Conservation (phyloP, 2,113 vertebrate genomes). For the Nesogale talazaci region DNA sequence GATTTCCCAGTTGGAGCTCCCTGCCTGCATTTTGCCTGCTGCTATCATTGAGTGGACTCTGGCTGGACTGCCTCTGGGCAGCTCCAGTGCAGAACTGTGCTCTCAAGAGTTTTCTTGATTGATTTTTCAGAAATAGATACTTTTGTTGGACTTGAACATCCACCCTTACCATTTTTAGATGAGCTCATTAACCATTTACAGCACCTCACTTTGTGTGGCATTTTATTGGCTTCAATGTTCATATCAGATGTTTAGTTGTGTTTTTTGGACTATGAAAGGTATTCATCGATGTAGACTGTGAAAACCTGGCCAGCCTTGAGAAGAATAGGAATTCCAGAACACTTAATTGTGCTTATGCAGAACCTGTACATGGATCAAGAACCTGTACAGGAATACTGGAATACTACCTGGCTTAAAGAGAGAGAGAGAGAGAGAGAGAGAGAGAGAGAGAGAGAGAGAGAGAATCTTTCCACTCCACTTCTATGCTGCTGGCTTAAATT, state of each 20-base stretch:
- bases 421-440: too few relatives aligned
- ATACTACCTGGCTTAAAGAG: too few relatives aligned
- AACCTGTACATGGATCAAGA: too few relatives aligned
- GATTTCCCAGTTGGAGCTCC: background rate
- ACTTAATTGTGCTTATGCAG: too few relatives aligned
- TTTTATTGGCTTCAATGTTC: conserved; percentile 36
- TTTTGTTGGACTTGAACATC: background rate
- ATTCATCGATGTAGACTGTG: too few relatives aligned
- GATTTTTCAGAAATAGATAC: background rate
- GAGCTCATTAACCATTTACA: background rate
- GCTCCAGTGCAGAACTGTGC: background rate
- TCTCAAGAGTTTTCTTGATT: background rate
- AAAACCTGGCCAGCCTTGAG: too few relatives aligned
- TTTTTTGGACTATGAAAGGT: too few relatives aligned
- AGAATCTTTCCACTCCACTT: too few relatives aligned
- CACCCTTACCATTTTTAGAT: background rate
- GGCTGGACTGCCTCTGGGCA: background rate
- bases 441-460: too few relatives aligned
- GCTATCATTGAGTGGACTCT: background rate
- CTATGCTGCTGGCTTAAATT: too few relatives aligned
- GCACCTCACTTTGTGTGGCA: background rate
- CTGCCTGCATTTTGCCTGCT: background rate
- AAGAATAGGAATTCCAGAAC: too few relatives aligned
- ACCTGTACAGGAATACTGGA: too few relatives aligned
- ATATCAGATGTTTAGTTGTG: background rate